phyloP scores from a whole-genome alignment of 2,797 vertebrate genomes.

The Myotis myotis region DNA sequence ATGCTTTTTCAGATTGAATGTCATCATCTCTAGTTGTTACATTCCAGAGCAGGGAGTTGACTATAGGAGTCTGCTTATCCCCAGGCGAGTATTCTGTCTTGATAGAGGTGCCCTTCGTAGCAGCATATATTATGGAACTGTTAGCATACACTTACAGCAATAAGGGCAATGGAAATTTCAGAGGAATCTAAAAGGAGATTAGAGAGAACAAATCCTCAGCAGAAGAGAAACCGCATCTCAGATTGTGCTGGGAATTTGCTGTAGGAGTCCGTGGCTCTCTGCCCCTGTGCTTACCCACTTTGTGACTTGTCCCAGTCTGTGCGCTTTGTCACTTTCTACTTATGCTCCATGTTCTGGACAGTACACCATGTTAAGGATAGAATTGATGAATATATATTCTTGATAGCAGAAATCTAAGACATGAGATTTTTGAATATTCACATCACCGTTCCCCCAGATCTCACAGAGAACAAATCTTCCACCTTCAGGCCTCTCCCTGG shows the following conservation, averaged over 20 bases:
- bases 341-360: neutral
- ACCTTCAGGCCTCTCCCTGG: neutral
- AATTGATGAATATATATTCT: neutral
- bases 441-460: neutral
- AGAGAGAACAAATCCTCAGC: neutral
- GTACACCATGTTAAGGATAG: neutral
- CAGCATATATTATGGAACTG: neutral
- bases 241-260: neutral
- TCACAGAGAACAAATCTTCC: neutral
- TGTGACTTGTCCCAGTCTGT: neutral
- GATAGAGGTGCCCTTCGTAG: neutral
- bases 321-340: neutral
- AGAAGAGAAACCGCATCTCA: neutral
- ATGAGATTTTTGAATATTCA: neutral
- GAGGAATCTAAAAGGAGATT: neutral
- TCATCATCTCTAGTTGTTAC: neutral
- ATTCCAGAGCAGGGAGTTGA: neutral
- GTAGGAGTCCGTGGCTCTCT: neutral
- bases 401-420: neutral
- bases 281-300: neutral
- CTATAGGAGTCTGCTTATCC: neutral
- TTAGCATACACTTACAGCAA: neutral
- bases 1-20: neutral
- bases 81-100: neutral
- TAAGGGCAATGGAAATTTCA: neutral